These are phyloP conservation scores for Scelioninae gen. 1 DNA, from an alignment of 2,888 invertebrate genomes.

Conservation along the genomic window DNA sequence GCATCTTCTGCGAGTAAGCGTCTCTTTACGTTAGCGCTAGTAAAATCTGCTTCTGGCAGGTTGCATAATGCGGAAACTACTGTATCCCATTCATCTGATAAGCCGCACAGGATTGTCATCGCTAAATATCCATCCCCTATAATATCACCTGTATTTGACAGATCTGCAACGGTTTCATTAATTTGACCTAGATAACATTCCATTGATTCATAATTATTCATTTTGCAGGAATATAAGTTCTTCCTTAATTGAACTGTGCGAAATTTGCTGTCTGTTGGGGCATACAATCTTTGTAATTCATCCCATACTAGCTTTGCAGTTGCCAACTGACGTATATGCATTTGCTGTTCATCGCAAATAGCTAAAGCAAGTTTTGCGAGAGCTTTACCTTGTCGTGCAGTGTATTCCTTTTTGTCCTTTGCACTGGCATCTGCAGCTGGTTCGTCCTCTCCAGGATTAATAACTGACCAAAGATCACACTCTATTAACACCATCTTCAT, in stretches of 20 bases:
- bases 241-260: slow-evolving; percentile 33
- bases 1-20: slow-evolving; percentile 29
- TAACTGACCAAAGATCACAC: too few relatives aligned
- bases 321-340: slow-evolving; percentile 16
- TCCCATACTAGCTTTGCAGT: slow-evolving; percentile 35
- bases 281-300: slow-evolving; percentile 36
- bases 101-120: slow-evolving; percentile 35
- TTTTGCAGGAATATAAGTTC: slow-evolving; percentile 26
- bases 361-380: too few relatives aligned
- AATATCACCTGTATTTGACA: slow-evolving; percentile 16
- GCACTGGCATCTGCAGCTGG: too few relatives aligned
- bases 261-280: slow-evolving; percentile 35
- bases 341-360: slow-evolving; percentile 12
- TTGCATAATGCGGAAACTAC: slow-evolving; percentile 37
- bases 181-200: slow-evolving; percentile 34
- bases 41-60: slow-evolving; percentile 26
- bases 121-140: slow-evolving; percentile 41
- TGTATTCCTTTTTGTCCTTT: too few relatives aligned
- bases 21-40: slow-evolving; percentile 20
- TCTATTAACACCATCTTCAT: too few relatives aligned
- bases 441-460: too few relatives aligned
- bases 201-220: slow-evolving; percentile 15
- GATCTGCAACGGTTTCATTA: slow-evolving; percentile 22
- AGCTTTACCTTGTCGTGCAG: too few relatives aligned
- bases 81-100: slow-evolving; percentile 32